Percentiles rank a stretch among this genome's conserved stretches.
phyloP scores from a whole-genome alignment of 2,113 vertebrate genomes.

The Xyrauchen texanus region DNA sequence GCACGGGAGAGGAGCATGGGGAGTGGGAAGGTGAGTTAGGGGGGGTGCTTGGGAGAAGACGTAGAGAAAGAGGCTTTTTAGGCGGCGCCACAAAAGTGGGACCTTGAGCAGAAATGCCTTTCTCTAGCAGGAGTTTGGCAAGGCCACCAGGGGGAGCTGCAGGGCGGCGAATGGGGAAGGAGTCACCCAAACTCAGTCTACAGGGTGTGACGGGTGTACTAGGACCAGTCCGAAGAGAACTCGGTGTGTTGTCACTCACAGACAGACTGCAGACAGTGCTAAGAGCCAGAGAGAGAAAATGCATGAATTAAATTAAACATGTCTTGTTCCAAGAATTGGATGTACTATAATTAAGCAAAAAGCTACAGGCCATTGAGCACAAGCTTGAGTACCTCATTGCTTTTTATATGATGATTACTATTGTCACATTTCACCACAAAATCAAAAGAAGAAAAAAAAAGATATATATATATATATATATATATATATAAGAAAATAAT shows the following conservation, averaged over 20 bases:
- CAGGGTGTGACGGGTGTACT: conserved; percentile 83
- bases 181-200: conserved; percentile 83
- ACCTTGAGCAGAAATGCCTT: conserved; percentile 91
- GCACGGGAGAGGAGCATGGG: conserved; percentile 78
- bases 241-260: conserved; percentile 70
- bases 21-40: conserved; percentile 71
- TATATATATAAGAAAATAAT: too few relatives aligned
- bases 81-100: conserved; percentile 63
- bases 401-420: too few relatives aligned
- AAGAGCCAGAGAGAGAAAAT: neutral
- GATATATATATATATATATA: too few relatives aligned
- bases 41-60: conserved; percentile 65
- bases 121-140: conserved; percentile 88
- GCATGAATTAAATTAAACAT: too few relatives aligned
- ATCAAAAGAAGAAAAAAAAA: too few relatives aligned
- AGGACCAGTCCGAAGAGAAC: conserved; percentile 74
- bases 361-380: too few relatives aligned
- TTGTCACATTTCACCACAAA: too few relatives aligned
- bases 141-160: conserved; percentile 76
- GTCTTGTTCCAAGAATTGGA: too few relatives aligned
- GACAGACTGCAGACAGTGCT: conserved; percentile 72
- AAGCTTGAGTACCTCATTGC: too few relatives aligned
- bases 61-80: conserved; percentile 59
- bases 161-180: conserved; percentile 78
- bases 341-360: too few relatives aligned